phyloP scores from a whole-genome alignment of 2,113 vertebrate genomes.

The Burhinus oedicnemus region DNA sequence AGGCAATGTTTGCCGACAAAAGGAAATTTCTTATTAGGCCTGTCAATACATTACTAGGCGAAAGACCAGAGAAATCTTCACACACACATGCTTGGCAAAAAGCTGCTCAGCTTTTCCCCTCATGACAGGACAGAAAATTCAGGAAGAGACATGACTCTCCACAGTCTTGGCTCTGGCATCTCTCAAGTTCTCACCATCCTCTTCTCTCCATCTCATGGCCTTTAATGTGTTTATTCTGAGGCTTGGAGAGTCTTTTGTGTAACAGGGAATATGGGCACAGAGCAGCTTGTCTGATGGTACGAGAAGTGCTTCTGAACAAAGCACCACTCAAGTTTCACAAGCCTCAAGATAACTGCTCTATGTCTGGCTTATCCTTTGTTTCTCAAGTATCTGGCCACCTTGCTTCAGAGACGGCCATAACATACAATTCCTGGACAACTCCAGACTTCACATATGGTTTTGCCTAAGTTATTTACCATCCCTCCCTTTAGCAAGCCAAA shows the following conservation, averaged over 20 bases:
- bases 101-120: not conserved
- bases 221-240: conserved; percentile 20
- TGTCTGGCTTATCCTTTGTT: not conserved
- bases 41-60: not conserved
- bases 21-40: not conserved
- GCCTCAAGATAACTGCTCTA: not conserved
- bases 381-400: not conserved
- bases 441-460: not conserved
- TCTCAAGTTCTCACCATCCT: not conserved
- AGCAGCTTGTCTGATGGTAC: not conserved
- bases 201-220: not conserved
- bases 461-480: not conserved
- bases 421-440: not conserved
- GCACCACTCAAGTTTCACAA: not conserved
- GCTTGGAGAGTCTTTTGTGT: not conserved
- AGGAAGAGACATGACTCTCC: not conserved
- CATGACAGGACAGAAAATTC: not conserved
- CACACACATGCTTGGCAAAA: not conserved
- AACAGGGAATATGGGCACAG: not conserved
- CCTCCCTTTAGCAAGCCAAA: not conserved
- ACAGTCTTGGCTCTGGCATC: not conserved
- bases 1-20: not conserved
- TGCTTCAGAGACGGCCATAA: fast-evolving
- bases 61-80: not conserved
- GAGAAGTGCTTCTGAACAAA: not conserved